phyloP scores from a whole-genome alignment of 2,888 invertebrate genomes.

The Brenthis daphne region DNA sequence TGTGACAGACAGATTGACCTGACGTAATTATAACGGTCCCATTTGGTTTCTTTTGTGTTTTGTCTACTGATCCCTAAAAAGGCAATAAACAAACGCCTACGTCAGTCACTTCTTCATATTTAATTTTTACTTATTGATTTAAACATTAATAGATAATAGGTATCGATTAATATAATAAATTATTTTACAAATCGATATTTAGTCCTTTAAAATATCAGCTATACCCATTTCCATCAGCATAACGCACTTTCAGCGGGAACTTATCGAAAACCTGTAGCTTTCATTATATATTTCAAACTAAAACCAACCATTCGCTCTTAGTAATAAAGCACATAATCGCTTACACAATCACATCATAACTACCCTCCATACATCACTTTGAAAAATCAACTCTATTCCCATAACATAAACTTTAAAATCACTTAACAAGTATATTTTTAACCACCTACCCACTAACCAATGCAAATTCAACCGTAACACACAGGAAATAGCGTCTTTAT shows the following conservation, averaged over 20 bases:
- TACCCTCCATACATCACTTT: not conserved
- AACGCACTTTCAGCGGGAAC: slow-evolving; percentile 67
- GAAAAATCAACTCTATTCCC: slow-evolving; percentile 9
- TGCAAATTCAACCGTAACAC: not conserved
- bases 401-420: slow-evolving; percentile 23
- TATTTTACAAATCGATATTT: slow-evolving; percentile 14
- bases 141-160: too few relatives aligned
- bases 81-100: too few relatives aligned
- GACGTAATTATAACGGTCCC: too few relatives aligned
- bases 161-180: not conserved
- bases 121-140: too few relatives aligned
- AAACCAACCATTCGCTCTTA: slow-evolving; percentile 33
- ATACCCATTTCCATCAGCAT: slow-evolving; percentile 45
- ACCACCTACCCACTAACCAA: not conserved
- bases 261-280: slow-evolving; percentile 78
- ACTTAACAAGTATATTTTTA: slow-evolving; percentile 5
- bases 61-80: too few relatives aligned
- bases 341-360: slow-evolving; percentile 6
- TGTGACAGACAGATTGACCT: too few relatives aligned
- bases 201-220: slow-evolving; percentile 42
- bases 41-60: too few relatives aligned
- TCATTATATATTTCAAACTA: slow-evolving; percentile 40
- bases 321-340: slow-evolving; percentile 19
- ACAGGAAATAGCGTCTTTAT: slow-evolving; percentile 14
- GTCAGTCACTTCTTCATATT: too few relatives aligned